These are phyloP conservation scores for Cephalophus harveyi DNA, from an alignment of 2,113 vertebrate genomes.

Conservation along the genomic window DNA sequence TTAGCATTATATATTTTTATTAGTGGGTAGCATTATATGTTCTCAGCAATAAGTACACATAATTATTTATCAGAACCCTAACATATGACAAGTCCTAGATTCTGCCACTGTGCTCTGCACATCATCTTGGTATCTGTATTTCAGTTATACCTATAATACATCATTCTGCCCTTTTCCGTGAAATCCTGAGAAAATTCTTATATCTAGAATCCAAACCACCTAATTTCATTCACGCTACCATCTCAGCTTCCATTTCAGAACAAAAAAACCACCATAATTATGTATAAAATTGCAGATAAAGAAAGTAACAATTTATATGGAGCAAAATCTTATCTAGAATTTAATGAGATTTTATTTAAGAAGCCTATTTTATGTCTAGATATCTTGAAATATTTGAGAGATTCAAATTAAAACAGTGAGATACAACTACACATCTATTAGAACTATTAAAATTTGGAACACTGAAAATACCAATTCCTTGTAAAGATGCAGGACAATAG, in stretches of 20 bases:
- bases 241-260: not conserved
- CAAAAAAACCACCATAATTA: not conserved
- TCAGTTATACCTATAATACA: not conserved
- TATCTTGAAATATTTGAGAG: not conserved
- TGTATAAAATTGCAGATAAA: not conserved
- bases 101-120: not conserved
- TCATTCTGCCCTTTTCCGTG: not conserved
- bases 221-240: not conserved
- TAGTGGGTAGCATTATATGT: too few species aligned
- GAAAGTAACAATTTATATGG: not conserved
- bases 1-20: too few species aligned
- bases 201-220: not conserved
- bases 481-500: not conserved
- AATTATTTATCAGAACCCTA: too few species aligned
- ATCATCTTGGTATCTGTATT: not conserved
- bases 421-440: not conserved
- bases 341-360: not conserved
- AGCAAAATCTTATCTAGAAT: not conserved
- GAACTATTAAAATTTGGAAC: not conserved
- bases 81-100: not conserved
- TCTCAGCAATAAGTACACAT: too few species aligned
- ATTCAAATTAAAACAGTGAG: not conserved
- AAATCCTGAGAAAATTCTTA: not conserved
- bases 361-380: not conserved
- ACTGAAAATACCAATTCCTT: not conserved